phyloP scores from a whole-genome alignment of 2,113 vertebrate genomes.

The Alethe castanea region DNA sequence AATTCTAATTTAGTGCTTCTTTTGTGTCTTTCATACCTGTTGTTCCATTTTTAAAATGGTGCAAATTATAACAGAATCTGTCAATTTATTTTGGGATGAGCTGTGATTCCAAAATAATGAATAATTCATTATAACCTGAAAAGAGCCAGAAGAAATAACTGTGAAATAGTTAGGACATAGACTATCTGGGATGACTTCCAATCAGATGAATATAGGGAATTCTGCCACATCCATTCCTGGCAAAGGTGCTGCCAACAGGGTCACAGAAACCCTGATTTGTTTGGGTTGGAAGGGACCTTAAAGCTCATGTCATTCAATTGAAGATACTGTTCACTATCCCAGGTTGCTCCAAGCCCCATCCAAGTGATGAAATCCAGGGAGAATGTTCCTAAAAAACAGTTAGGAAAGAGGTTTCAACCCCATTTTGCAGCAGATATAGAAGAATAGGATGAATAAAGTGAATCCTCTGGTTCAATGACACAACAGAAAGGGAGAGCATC shows the following conservation, averaged over 20 bases:
- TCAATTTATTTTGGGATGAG: neutral
- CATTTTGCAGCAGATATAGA: neutral
- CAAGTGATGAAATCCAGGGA: neutral
- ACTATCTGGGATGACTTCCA: neutral
- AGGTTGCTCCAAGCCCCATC: neutral
- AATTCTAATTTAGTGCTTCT: neutral
- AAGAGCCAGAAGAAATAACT: neutral
- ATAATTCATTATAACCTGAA: neutral
- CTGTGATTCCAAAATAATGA: neutral
- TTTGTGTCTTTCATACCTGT: neutral
- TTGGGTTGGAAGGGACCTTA: neutral
- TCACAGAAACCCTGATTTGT: neutral
- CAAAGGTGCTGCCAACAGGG: neutral
- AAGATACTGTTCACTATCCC: neutral
- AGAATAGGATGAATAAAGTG: neutral
- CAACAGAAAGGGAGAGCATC: neutral
- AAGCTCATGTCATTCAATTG: neutral
- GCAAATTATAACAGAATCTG: neutral
- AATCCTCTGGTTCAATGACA: neutral
- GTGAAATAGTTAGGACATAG: neutral
- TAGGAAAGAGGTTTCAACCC: neutral
- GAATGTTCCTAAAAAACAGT: neutral
- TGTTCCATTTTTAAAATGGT: neutral
- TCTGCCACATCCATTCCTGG: neutral
- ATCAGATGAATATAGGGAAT: neutral